Conservation (phyloP, 2,797 vertebrate genomes). For the Thripadectes ignobilis region DNA sequence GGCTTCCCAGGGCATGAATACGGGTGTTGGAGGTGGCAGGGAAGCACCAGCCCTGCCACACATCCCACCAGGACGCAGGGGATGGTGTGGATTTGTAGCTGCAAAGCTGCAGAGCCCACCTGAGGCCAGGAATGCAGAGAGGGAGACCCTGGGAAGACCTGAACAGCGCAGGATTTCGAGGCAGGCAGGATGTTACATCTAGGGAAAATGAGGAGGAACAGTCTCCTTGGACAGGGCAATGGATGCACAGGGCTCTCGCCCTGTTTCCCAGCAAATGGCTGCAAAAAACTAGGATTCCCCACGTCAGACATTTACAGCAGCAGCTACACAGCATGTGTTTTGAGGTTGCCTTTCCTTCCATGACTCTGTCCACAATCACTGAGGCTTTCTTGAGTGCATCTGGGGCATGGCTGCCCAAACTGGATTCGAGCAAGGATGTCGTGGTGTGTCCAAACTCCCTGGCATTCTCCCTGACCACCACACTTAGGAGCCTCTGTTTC, state of each 20-base stretch:
- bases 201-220: background rate
- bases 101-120: background rate
- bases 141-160: background rate
- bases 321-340: background rate
- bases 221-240: fast-evolving
- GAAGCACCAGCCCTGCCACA: fast-evolving
- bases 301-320: background rate
- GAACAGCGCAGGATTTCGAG: background rate
- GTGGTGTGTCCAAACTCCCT: background rate
- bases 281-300: background rate
- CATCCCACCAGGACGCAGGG: background rate
- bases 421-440: background rate
- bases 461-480: background rate
- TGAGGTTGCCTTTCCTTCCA: background rate
- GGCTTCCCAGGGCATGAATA: background rate
- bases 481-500: background rate
- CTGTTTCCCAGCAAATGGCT: background rate
- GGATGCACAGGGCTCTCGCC: fast-evolving
- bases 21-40: background rate
- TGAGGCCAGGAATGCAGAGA: background rate
- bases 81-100: background rate
- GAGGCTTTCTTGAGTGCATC: background rate
- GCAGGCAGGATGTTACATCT: fast-evolving
- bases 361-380: background rate
- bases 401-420: background rate